phyloP scores from a whole-genome alignment of 2,113 vertebrate species.

The Condylura cristata region DNA sequence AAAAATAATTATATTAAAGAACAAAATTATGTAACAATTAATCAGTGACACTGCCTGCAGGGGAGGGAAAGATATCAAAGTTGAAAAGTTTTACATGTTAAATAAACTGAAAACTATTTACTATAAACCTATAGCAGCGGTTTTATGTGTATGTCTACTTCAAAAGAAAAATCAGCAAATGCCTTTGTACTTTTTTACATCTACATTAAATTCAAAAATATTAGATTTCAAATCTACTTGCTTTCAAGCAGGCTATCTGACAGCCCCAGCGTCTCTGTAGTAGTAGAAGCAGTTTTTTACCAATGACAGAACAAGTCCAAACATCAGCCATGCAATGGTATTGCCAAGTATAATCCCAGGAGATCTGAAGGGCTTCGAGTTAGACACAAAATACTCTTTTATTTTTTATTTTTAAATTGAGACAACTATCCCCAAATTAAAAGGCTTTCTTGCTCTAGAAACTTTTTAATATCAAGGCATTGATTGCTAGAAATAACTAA shows the following conservation, averaged over 20 bases:
- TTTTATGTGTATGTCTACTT: background rate
- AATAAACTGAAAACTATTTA: constrained; percentile 16
- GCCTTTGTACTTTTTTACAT: background rate
- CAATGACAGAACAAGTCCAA: background rate
- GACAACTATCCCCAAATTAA: background rate
- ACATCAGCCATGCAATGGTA: background rate
- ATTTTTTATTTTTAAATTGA: background rate
- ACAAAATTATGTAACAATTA: no score
- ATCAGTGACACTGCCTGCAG: no score
- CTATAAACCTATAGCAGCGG: background rate
- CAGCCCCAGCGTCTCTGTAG: background rate
- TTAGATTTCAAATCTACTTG: background rate
- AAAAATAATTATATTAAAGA: no score
- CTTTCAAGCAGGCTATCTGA: background rate
- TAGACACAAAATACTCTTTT: background rate
- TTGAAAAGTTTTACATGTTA: constrained; percentile 19
- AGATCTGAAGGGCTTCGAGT: background rate
- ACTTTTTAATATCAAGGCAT: background rate
- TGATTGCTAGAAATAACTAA: background rate
- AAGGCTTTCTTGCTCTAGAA: background rate
- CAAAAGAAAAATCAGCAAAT: background rate
- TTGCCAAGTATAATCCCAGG: constrained; percentile 18
- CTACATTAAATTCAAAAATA: constrained; percentile 22
- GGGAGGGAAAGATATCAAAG: no score
- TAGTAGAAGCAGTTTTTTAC: background rate